Percentiles rank a stretch among this genome's conserved stretches.
phyloP scores from a whole-genome alignment of 2,113 vertebrate species.

The Cebus imitator region DNA sequence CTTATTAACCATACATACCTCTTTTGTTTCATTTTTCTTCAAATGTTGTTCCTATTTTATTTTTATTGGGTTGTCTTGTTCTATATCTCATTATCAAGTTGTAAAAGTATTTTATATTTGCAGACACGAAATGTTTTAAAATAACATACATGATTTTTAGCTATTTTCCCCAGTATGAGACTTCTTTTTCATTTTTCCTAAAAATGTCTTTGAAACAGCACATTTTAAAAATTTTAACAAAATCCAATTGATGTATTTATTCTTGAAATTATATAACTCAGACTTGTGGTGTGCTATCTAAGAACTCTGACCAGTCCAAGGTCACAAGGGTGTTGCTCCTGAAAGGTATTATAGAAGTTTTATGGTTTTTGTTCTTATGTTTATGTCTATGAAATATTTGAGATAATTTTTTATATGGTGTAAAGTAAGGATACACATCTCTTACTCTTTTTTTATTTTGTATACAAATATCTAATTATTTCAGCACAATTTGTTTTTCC shows the following conservation, averaged over 20 bases:
- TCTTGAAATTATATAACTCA: not conserved
- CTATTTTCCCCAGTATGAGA: not conserved
- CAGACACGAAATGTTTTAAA: not conserved
- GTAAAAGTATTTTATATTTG: not conserved
- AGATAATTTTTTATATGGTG: not conserved
- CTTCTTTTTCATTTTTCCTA: not conserved
- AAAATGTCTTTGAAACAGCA: not conserved
- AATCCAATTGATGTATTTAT: not conserved
- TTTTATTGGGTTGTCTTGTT: not conserved
- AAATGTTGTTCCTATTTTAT: not conserved
- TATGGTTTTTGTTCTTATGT: not conserved
- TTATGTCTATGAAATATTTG: not conserved
- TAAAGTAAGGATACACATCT: not conserved
- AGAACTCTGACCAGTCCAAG: not conserved
- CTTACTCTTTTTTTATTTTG: not conserved
- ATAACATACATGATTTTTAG: not conserved
- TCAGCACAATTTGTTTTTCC: not conserved
- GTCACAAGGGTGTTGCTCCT: not conserved
- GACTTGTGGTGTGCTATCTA: not conserved
- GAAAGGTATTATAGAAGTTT: not conserved
- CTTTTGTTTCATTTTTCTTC: not conserved
- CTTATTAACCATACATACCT: accelerated
- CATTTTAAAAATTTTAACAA: not conserved
- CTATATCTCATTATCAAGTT: not conserved
- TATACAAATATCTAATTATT: no score